Evolutionary conservation across 2,113 vertebrate genomes (phyloP).

Genomic region (Xerus inauris): DNA sequence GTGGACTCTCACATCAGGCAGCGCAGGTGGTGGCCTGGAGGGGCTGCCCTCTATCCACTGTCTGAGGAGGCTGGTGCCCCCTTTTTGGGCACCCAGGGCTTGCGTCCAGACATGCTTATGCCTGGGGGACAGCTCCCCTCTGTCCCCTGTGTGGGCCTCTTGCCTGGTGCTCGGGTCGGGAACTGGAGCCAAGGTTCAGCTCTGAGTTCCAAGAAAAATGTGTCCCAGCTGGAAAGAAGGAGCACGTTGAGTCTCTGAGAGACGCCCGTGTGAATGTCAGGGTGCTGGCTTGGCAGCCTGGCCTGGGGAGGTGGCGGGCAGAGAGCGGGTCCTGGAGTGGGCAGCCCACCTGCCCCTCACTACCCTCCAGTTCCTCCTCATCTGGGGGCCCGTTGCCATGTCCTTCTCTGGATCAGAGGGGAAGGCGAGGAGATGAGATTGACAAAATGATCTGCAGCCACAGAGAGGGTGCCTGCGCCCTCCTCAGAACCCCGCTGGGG

Average conservation of each 20-base stretch:
- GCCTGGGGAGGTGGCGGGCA: background rate
- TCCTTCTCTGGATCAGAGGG: background rate
- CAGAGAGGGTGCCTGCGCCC: background rate
- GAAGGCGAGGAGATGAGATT: background rate
- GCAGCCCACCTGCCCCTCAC: background rate
- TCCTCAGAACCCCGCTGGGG: background rate
- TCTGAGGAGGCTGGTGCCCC: background rate
- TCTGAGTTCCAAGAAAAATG: slow-evolving; percentile 77
- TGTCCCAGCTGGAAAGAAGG: slow-evolving; percentile 71
- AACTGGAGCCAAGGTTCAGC: slow-evolving; percentile 72
- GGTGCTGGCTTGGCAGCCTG: slow-evolving; percentile 44
- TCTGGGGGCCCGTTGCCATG: background rate
- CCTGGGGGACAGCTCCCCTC: background rate
- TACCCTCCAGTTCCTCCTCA: background rate
- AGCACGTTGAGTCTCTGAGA: slow-evolving; percentile 60
- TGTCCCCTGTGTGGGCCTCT: slow-evolving; percentile 30
- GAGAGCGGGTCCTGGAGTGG: background rate
- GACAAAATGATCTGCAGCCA: too few relatives aligned
- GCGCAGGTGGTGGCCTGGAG: background rate
- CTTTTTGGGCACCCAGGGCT: background rate
- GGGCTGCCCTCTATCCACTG: background rate
- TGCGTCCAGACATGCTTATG: slow-evolving; percentile 17
- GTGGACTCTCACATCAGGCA: background rate
- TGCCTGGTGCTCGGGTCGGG: slow-evolving; percentile 54
- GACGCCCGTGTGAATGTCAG: slow-evolving; percentile 70